phyloP scores from a whole-genome alignment of 2,888 invertebrate genomes.

The Apodemia mormo region DNA sequence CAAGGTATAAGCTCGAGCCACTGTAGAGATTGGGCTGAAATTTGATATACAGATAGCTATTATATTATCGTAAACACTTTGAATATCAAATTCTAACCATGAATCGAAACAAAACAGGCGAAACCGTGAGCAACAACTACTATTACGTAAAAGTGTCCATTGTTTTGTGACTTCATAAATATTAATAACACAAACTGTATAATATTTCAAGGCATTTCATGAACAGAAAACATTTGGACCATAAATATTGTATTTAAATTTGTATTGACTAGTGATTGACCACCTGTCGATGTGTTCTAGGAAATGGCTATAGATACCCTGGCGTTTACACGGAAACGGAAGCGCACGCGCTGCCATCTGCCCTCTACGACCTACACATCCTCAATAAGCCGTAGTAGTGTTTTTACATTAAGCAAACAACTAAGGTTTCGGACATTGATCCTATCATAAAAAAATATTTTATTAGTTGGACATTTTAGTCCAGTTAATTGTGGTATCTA shows the following conservation, averaged over 20 bases:
- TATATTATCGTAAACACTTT: too few relatives aligned
- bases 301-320: conserved; percentile 31
- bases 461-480: not conserved
- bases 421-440: conserved; percentile 35
- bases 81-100: too few relatives aligned
- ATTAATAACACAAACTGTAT: not conserved
- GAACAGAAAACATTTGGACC: conserved; percentile 2
- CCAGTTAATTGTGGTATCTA: not conserved
- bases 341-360: conserved; percentile 70
- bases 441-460: conserved; percentile 19
- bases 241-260: conserved; percentile 22
- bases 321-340: conserved; percentile 60
- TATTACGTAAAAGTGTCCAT: too few relatives aligned
- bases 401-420: conserved; percentile 40
- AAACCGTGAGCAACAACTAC: too few relatives aligned
- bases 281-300: conserved; percentile 41
- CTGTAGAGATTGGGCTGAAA: too few relatives aligned
- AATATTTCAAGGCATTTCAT: conserved; percentile 8
- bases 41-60: too few relatives aligned
- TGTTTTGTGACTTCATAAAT: not conserved
- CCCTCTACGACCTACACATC: conserved; percentile 62
- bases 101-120: too few relatives aligned
- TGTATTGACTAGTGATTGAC: conserved; percentile 37
- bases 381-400: conserved; percentile 74
- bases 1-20: too few relatives aligned